Base-by-base conservation (phyloP, 2,797 vertebrate genomes). In the Rhinella marina region DNA sequence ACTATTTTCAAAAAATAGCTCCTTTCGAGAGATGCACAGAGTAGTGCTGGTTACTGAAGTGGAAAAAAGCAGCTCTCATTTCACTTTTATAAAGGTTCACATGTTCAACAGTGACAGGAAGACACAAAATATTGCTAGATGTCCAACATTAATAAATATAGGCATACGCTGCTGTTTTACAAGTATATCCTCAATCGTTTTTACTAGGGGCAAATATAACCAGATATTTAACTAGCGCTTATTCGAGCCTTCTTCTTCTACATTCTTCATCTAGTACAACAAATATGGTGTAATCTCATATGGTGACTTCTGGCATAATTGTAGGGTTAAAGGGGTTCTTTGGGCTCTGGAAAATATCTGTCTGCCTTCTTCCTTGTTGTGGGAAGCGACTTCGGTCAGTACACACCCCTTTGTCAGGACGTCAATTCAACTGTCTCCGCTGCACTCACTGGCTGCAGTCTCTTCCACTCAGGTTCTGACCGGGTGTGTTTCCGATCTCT, bases 11-110 rank as follows among this genome's bases (percentile, higher is more conserved):
- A 88, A 41, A 88, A 88, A 88, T 85, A 85, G 78, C 64, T 79
- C 27, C 68, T 82, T 88, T 86, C 78, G 41, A 82, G 87, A 88
- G 48, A 89, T 93, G 92, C 62, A 91, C 81, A 91, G 90, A 90
- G 87, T 88, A 91, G 89, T 86, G 90, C 32, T 89, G 90, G 90
- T 91, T 91, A 92, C 2, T 90, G 92, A 90, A 90, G 90, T 91
- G 92, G 92, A 93, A 93, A 92, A 93, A 91, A 61, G 90, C 92
- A 87, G 90, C 92, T 91, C 89, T 92, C 92, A 91, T 94, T 93
- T 93, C 92, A 92, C 90, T 93, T 92, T 92, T 93, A 91, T 41
- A 6, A n/a, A 61, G 56, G 10, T 79, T 68, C 79, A 86, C 56
- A n/a, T 85, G 66, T 59, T 19, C 12, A 68, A 64, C 21, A 41